Conservation (phyloP, 2,888 invertebrate species). For the Nysson spinosus region DNA sequence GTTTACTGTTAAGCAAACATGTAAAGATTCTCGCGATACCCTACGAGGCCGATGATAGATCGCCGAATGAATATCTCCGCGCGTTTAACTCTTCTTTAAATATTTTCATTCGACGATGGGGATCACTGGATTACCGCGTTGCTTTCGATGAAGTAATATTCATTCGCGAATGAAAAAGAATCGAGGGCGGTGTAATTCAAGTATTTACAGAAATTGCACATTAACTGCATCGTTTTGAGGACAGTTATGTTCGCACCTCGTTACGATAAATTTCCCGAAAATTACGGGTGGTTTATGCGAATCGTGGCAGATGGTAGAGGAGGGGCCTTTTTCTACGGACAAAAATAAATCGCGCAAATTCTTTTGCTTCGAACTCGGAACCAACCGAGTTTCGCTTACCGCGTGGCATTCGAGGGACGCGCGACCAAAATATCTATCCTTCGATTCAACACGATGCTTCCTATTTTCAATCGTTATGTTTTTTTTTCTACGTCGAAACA, state of each 20-base stretch:
- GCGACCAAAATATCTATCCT: conserved; percentile 38
- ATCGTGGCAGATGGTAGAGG: background rate
- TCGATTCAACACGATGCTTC: conserved; percentile 14
- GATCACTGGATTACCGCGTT: conserved; percentile 15
- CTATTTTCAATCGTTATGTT: conserved; percentile 6
- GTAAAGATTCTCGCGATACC: conserved; percentile 32
- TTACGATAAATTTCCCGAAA: conserved; percentile 11
- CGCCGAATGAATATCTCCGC: background rate
- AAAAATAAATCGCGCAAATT: conserved; percentile 55
- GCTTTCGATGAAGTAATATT: conserved; percentile 7
- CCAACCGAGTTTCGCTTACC: conserved; percentile 6
- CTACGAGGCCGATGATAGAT: conserved; percentile 42
- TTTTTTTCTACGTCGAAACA: background rate
- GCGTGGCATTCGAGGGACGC: conserved; percentile 3
- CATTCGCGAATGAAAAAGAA: too few species aligned
- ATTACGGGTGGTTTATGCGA: background rate
- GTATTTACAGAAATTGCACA: too few species aligned
- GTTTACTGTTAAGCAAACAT: conserved; percentile 52
- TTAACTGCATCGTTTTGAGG: too few species aligned
- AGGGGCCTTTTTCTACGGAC: conserved; percentile 30
- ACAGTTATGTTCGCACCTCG: background rate
- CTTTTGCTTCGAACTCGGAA: conserved; percentile 31
- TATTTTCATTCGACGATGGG: conserved; percentile 23
- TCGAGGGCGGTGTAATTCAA: too few species aligned
- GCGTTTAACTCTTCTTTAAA: conserved; percentile 18